These are phyloP conservation scores for Amphipyra berbera DNA, from an alignment of 2,888 invertebrate species.

Conservation along the genomic window DNA sequence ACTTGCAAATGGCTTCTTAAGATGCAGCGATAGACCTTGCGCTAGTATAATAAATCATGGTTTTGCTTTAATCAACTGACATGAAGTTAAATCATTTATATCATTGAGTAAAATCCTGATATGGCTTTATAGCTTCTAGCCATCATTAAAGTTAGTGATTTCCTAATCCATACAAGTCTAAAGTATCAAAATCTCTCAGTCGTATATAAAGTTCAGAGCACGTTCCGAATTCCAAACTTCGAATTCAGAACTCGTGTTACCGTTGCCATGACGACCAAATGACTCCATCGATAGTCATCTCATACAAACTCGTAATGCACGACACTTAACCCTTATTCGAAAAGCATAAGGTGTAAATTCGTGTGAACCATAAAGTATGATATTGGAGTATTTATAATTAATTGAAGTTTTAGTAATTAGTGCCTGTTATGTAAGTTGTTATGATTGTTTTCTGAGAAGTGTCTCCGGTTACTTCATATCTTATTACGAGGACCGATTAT, in stretches of 20 bases:
- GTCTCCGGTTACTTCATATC: constrained; percentile 9
- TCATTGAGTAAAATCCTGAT: too few relatives aligned
- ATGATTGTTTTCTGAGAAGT: constrained; percentile 33
- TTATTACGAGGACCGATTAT: constrained; percentile 9
- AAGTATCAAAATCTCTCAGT: constrained; percentile 53
- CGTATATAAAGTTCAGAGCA: constrained; percentile 52
- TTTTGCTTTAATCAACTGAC: constrained; percentile 4
- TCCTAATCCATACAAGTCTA: not conserved
- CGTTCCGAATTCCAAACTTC: constrained; percentile 69
- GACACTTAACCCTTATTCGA: constrained; percentile 13
- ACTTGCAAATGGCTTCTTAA: constrained; percentile 8
- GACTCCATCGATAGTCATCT: constrained; percentile 57
- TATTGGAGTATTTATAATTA: constrained; percentile 42
- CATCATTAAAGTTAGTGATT: not conserved
- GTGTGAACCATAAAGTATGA: not conserved
- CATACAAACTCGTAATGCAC: constrained; percentile 12
- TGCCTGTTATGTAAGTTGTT: constrained; percentile 35
- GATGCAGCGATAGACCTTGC: not conserved
- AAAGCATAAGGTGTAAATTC: constrained; percentile 1
- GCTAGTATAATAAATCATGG: constrained; percentile 7
- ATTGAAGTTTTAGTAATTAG: constrained; percentile 58
- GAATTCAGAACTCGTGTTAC: constrained; percentile 69
- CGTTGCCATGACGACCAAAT: constrained; percentile 69
- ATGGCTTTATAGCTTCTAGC: too few relatives aligned
- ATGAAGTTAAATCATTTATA: too few relatives aligned